These are phyloP conservation scores for Callorhinus ursinus DNA, from an alignment of 2,113 vertebrate species.

Conservation along the genomic window DNA sequence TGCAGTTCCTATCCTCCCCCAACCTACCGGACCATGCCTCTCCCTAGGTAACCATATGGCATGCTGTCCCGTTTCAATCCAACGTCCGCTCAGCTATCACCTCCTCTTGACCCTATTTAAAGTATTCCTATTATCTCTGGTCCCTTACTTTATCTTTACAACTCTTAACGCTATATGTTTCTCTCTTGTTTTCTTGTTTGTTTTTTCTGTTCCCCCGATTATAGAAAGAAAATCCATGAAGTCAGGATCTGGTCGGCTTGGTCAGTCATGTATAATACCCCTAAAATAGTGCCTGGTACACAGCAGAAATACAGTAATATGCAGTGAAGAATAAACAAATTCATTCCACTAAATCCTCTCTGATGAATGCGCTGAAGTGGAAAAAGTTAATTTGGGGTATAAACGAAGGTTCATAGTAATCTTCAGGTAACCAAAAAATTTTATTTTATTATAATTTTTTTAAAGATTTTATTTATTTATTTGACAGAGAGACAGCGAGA, in stretches of 20 bases:
- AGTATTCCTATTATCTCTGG: neutral
- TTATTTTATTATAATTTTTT: too few relatives aligned
- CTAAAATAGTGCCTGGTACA: neutral
- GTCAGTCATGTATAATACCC: neutral
- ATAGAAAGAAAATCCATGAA: neutral
- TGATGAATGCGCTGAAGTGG: neutral
- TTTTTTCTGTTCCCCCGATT: neutral
- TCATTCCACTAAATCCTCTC: neutral
- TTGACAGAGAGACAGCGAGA: too few relatives aligned
- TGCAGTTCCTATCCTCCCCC: neutral
- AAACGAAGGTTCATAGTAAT: neutral
- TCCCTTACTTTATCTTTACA: neutral
- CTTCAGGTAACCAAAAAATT: neutral
- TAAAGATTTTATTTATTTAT: too few relatives aligned
- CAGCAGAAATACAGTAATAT: neutral
- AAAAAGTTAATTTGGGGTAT: conserved; percentile 7
- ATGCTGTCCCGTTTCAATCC: neutral
- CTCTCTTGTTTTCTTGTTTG: neutral
- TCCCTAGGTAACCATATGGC: neutral
- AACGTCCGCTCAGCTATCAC: neutral
- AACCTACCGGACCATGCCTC: neutral
- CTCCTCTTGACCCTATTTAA: neutral
- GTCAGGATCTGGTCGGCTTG: neutral
- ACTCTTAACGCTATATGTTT: neutral
- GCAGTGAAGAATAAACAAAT: neutral